A percentile compares a stretch with the other conserved stretches of the same genome.
phyloP scores from a whole-genome alignment of 2,888 invertebrate species.

The Plebejus argus region DNA sequence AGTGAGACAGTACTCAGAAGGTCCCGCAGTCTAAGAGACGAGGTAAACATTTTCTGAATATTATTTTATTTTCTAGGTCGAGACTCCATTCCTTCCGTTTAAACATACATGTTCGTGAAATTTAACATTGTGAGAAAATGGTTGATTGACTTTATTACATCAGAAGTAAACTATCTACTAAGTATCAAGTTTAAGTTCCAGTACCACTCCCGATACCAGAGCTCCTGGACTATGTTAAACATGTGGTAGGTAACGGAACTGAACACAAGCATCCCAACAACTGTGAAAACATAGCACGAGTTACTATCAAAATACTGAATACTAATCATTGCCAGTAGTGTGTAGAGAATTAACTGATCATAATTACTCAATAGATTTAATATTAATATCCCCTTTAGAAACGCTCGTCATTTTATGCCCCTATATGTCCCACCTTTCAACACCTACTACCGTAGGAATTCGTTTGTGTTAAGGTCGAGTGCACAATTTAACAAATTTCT shows the following conservation, averaged over 20 bases:
- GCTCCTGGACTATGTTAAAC: conserved; percentile 38
- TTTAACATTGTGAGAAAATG: neutral
- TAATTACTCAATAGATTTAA: too few species aligned
- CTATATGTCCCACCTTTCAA: too few species aligned
- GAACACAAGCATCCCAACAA: conserved; percentile 51
- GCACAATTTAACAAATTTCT: too few species aligned
- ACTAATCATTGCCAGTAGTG: neutral
- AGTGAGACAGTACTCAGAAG: conserved; percentile 7
- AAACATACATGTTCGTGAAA: neutral
- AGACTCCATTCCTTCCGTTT: neutral
- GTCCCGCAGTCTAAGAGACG: neutral
- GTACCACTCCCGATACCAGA: neutral
- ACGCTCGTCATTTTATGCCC: too few species aligned
- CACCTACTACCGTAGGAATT: too few species aligned
- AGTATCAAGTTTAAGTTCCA: neutral
- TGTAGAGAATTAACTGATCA: neutral
- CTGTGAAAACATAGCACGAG: conserved; percentile 18
- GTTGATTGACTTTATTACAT: neutral
- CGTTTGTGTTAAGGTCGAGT: too few species aligned
- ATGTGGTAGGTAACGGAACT: conserved; percentile 54
- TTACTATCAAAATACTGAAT: conserved; percentile 25
- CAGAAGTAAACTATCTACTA: neutral
- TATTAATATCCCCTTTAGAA: too few species aligned
- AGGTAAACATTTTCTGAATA: neutral
- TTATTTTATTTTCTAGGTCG: neutral